phyloP scores from a whole-genome alignment of 2,888 invertebrate species.

The Lithosia quadra region DNA sequence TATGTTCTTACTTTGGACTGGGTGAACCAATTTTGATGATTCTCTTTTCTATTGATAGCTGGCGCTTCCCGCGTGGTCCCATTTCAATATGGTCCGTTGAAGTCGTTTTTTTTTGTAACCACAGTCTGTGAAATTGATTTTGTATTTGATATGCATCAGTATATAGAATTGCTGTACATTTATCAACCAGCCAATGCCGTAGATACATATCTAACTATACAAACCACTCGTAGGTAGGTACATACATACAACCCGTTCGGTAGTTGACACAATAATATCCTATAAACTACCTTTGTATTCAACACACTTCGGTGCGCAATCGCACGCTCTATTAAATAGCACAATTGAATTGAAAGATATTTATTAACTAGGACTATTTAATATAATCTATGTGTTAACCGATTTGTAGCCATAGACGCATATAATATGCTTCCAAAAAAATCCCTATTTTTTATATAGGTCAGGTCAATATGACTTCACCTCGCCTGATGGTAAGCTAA shows the following conservation, averaged over 20 bases:
- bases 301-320: background rate
- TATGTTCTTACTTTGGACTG: too few species aligned
- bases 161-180: background rate
- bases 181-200: background rate
- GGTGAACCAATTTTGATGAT: too few species aligned
- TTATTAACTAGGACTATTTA: background rate
- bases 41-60: too few species aligned
- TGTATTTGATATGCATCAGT: background rate
- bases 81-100: too few species aligned
- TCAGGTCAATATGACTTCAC: too few species aligned
- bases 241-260: background rate
- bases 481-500: too few species aligned
- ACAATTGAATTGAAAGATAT: background rate
- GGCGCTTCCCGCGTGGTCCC: too few species aligned
- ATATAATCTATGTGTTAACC: background rate
- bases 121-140: background rate
- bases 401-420: too few species aligned
- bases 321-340: background rate
- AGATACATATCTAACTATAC: background rate
- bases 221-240: background rate
- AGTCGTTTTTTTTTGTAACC: background rate
- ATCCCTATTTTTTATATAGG: too few species aligned
- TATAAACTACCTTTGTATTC: background rate
- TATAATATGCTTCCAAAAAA: too few species aligned
- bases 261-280: constrained; percentile 8